Percentiles rank a stretch among this genome's conserved stretches.
phyloP scores from a whole-genome alignment of 2,888 invertebrate species.

The Agrotis segetum region DNA sequence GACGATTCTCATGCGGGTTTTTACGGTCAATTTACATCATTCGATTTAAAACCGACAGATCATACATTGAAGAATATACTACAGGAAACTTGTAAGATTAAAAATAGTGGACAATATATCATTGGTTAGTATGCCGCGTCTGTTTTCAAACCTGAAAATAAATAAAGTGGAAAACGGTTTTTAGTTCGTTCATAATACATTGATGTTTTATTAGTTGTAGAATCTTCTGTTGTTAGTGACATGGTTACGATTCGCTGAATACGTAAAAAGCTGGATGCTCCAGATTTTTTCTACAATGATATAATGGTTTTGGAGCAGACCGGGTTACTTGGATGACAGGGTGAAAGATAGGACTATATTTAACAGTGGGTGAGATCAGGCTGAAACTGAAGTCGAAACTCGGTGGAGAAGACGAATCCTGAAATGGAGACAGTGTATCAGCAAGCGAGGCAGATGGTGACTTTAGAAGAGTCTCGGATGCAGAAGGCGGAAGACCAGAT shows the following conservation, averaged over 20 bases:
- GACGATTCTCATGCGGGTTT: constrained; percentile 24
- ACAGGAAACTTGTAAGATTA: constrained; percentile 40
- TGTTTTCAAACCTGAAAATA: constrained; percentile 38
- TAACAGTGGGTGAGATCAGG: neutral
- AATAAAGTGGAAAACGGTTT: constrained; percentile 32
- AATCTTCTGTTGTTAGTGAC: constrained; percentile 5
- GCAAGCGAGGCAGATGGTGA: too few relatives aligned
- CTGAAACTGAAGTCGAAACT: too few relatives aligned
- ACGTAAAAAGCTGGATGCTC: neutral
- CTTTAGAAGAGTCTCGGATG: too few relatives aligned
- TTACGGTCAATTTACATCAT: constrained; percentile 51
- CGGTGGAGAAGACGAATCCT: too few relatives aligned
- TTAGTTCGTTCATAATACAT: constrained; percentile 34
- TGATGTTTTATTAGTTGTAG: constrained; percentile 8
- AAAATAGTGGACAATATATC: constrained; percentile 48
- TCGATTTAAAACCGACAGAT: constrained; percentile 46
- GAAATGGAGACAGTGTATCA: too few relatives aligned
- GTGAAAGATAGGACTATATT: neutral
- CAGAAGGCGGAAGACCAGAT: too few relatives aligned
- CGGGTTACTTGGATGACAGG: neutral
- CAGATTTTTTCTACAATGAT: neutral
- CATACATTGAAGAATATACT: constrained; percentile 35
- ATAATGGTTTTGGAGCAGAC: constrained; percentile 5
- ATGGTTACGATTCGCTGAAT: constrained; percentile 13
- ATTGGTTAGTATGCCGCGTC: constrained; percentile 42